Base-by-base conservation (phyloP, 30 jellyfish, hydroid and myxozoan genomes). In the Phacellophora camtschatica region DNA sequence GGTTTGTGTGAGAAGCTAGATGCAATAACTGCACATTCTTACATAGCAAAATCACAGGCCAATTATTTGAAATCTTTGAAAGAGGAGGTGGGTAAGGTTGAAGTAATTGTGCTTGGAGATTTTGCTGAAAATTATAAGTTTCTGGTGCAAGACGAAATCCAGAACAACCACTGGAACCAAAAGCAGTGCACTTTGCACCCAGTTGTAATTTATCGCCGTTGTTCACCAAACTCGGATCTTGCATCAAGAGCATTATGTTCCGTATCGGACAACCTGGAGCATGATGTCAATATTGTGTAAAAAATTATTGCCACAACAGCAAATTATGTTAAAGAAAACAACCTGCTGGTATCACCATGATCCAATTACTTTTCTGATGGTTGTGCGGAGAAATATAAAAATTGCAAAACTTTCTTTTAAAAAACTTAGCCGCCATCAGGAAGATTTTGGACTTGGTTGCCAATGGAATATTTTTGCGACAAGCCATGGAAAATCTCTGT, bases 361-460 rank as follows among this genome's bases (percentile, higher is more conserved):
- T 0, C 5, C 71, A n/a, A 49, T 49, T 49, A 66, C 64, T 87
- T 87, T 66, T 30, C 89, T 13, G 95, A 87, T 53, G 96, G 91
- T 13, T 87, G 95, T 55, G 73, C 96, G 29, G 82, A 83, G 46
- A 95, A 87, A 67, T 79, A 87, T 41, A 87, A 87, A 39, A 86
- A 86, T 59, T 66, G 88, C 57, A 76, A 65, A 68, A 39, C 76
- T 45, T 36, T 86, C 20, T 15, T 35, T n/a, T n/a, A n/a, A n/a
- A 20, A 76, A 49, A 30, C 49, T 86, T 23, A 43, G 95, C 56
- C 88, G 24, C 42, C 96, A 58, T 51, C 54, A 33, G 53, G 28
- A 54, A 18, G 92, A 83, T 56, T 72, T 83, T 53, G 54, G 56
- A 25, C 39, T 37, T 16, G 95, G 51, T 67, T 84, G 93, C 31